Evolutionary conservation across 2,113 vertebrate species (phyloP).

Genomic region (Pristiophorus japonicus): DNA sequence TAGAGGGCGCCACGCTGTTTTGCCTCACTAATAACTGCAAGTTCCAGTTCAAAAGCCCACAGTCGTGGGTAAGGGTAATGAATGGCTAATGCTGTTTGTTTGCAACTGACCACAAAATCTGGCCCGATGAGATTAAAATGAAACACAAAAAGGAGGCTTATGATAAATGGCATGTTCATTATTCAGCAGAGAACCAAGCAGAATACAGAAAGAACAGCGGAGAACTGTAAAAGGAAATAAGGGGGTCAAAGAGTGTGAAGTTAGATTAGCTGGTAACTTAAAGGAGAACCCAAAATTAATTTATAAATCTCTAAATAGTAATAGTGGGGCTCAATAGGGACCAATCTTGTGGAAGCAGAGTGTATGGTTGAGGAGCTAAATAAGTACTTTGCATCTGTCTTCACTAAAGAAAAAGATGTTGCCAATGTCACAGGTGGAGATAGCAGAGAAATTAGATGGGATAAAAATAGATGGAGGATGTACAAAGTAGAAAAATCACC

Average conservation of each 20-base stretch:
- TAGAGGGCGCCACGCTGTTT: background rate
- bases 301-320: background rate
- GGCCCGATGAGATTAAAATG: background rate
- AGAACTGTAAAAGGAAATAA: background rate
- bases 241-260: background rate
- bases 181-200: too few relatives aligned
- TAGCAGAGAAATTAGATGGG: background rate
- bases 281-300: background rate
- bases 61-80: background rate
- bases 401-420: background rate
- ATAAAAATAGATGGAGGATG: background rate
- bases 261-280: background rate
- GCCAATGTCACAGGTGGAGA: background rate
- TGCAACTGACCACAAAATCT: background rate
- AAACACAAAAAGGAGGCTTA: background rate
- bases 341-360: background rate
- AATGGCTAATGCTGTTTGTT: background rate
- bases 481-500: too few relatives aligned
- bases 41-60: background rate
- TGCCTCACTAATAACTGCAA: background rate
- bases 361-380: background rate
- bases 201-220: too few relatives aligned
- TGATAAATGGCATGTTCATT: background rate
- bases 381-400: background rate
- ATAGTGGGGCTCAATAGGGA: background rate